Percentiles rank a stretch among this genome's conserved stretches.
phyloP scores from a whole-genome alignment of 2,113 vertebrate species.

The Malaclemys terrapin region DNA sequence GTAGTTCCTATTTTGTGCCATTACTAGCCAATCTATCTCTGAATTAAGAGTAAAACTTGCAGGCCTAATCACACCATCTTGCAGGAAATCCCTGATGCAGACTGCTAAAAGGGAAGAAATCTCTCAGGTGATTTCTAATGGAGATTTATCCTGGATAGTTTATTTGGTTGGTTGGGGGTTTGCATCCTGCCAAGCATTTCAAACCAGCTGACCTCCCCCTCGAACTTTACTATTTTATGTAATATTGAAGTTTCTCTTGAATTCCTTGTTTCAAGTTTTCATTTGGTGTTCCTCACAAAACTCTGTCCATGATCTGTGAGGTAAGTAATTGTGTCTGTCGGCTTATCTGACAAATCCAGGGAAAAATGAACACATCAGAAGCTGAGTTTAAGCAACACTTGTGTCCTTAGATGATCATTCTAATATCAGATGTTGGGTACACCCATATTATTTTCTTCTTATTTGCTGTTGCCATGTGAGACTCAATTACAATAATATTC shows the following conservation, averaged over 20 bases:
- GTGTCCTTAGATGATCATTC: constrained; percentile 18
- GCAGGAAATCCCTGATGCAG: neutral
- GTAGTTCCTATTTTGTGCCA: neutral
- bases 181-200: neutral
- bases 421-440: constrained; percentile 14
- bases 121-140: neutral
- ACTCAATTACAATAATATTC: neutral
- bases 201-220: neutral
- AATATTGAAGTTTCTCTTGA: neutral
- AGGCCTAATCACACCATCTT: neutral
- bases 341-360: neutral
- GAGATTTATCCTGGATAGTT: neutral
- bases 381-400: neutral
- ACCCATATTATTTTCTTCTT: constrained; percentile 20
- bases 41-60: neutral
- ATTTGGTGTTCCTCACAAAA: neutral
- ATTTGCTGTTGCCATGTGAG: neutral
- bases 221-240: neutral
- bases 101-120: neutral
- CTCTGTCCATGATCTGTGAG: constrained; percentile 10
- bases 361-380: constrained; percentile 35
- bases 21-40: neutral
- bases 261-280: neutral
- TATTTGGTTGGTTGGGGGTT: neutral
- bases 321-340: constrained; percentile 29